Conservation (phyloP, 2,888 invertebrate species). For the Pollenia griseotomentosa region DNA sequence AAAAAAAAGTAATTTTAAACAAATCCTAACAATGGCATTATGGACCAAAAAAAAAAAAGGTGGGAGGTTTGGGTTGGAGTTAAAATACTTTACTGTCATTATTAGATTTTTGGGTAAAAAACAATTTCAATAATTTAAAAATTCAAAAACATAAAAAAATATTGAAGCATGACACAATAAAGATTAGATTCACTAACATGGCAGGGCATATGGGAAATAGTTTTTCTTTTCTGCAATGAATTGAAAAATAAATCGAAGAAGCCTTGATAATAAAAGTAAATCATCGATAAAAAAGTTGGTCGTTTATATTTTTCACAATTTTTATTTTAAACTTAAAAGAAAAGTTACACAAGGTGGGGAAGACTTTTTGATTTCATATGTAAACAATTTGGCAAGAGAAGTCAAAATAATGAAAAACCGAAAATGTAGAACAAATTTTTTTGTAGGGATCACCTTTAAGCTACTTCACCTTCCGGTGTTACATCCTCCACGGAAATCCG, state of each 20-base stretch:
- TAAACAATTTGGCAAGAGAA: neutral
- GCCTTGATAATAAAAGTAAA: constrained; percentile 81
- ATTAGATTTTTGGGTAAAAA: constrained; percentile 40
- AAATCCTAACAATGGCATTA: constrained; percentile 49
- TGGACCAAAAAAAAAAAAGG: neutral
- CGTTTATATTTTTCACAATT: neutral
- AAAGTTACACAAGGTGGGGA: neutral
- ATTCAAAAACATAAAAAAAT: constrained; percentile 69
- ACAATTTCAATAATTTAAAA: constrained; percentile 75
- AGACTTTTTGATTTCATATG: no score
- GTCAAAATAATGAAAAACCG: no score
- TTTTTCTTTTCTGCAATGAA: neutral
- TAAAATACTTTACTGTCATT: constrained; percentile 38
- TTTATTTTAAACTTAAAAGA: neutral
- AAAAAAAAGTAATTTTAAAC: constrained; percentile 60
- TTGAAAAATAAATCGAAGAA: constrained; percentile 12
- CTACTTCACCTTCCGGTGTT: no score
- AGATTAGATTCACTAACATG: constrained; percentile 58
- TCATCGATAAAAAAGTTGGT: constrained; percentile 76
- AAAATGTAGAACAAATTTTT: no score
- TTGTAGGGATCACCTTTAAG: no score
- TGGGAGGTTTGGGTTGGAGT: constrained; percentile 9
- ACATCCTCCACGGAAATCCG: no score
- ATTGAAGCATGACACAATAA: constrained; percentile 72
- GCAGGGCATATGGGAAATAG: neutral